A percentile compares a stretch with the other conserved stretches of the same genome.
Conservation (phyloP, 2,888 invertebrate species). For the Holacanthella duospinosa region DNA sequence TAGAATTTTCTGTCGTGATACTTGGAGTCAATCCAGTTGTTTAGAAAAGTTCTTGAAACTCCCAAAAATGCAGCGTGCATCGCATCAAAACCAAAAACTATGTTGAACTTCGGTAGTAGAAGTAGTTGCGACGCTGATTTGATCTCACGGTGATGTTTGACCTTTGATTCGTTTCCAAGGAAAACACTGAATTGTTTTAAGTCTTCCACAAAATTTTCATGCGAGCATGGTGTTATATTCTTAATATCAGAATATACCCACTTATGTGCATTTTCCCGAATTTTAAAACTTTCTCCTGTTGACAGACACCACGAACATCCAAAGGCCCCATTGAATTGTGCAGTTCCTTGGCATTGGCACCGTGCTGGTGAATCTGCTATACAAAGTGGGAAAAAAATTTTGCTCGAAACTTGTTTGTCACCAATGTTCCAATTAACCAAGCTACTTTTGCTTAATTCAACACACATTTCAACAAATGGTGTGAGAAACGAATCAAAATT, state of each 20-base stretch:
- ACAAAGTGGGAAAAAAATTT: constrained; percentile 3
- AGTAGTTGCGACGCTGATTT: constrained; percentile 6
- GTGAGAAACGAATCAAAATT: constrained; percentile 5
- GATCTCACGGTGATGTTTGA: neutral
- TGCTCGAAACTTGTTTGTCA: neutral
- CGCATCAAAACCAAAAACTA: neutral
- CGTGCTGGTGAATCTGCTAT: constrained; percentile 2
- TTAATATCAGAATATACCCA: neutral
- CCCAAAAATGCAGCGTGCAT: constrained; percentile 3
- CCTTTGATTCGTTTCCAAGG: neutral
- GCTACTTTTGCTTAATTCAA: neutral
- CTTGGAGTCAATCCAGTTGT: neutral
- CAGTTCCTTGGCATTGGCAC: constrained; percentile 6
- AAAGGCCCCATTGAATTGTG: constrained; percentile 2
- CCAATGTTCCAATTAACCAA: neutral
- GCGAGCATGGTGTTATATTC: neutral
- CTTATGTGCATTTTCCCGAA: neutral
- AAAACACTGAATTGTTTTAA: neutral
- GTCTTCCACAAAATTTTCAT: neutral
- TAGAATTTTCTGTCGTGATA: neutral
- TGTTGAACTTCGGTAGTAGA: constrained; percentile 1
- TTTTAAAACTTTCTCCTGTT: neutral
- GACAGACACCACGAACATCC: constrained; percentile 2
- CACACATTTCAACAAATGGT: neutral
- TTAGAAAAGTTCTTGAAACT: neutral